A percentile compares a stretch with the other conserved stretches of the same genome.
phyloP scores from a whole-genome alignment of 1,140 invertebrate genomes.

The Dendrolimus punctatus region DNA sequence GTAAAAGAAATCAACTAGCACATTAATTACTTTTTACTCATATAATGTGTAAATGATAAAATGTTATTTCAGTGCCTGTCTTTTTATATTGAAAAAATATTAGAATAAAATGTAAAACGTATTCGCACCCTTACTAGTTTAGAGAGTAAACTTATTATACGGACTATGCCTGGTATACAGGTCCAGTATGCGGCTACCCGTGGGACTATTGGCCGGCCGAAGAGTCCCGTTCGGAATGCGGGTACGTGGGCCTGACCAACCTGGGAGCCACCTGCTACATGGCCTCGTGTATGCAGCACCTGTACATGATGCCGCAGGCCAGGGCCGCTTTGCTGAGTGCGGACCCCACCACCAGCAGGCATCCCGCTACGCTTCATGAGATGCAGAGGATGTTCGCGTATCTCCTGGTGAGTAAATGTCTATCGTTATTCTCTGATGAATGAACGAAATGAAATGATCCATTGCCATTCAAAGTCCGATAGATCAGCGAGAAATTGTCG shows the following conservation, averaged over 20 bases:
- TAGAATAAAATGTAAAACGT: too few relatives aligned
- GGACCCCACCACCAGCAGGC: constrained; percentile 76
- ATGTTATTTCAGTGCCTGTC: too few relatives aligned
- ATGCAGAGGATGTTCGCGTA: constrained; percentile 97
- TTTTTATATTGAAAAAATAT: too few relatives aligned
- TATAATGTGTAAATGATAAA: too few relatives aligned
- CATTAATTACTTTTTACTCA: too few relatives aligned
- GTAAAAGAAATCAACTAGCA: too few relatives aligned
- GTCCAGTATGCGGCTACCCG: constrained; percentile 87
- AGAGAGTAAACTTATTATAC: not conserved
- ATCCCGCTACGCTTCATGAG: constrained; percentile 87
- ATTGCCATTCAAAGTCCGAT: too few relatives aligned
- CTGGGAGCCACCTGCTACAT: constrained; percentile 97
- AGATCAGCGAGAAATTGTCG: too few relatives aligned
- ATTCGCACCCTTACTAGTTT: too few relatives aligned
- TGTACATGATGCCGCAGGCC: constrained; percentile 97
- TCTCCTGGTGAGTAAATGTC: constrained; percentile 75
- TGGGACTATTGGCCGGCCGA: constrained; percentile 99
- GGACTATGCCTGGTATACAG: constrained; percentile 44
- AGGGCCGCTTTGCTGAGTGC: constrained; percentile 83
- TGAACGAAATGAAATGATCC: not conserved
- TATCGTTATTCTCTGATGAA: not conserved
- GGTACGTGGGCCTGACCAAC: constrained; percentile 95
- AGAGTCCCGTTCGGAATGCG: constrained; percentile 93
- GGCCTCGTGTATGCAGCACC: constrained; percentile 96